Base-by-base conservation (phyloP, 2,888 invertebrate genomes). In the Nomada flava region DNA sequence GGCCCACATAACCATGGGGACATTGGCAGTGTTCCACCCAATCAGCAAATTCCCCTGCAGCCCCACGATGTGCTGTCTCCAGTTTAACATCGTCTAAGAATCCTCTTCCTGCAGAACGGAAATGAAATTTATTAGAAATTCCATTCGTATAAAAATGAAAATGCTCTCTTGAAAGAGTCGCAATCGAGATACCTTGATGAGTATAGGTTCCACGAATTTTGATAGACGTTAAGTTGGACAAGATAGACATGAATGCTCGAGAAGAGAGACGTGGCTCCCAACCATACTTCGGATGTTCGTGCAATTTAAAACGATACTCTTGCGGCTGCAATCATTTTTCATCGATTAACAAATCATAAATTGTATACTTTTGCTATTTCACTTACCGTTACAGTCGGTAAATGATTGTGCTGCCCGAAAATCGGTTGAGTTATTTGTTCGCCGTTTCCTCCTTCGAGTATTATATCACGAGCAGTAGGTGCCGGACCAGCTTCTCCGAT, bases 11-110 rank as follows among this genome's bases (percentile, higher is more conserved):
- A 0, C 96, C 95, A 57, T 94, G 95, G 0, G 98, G 98, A 91
- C 99, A 99, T 1, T 97, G 96, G 92, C 99, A 99, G 91, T 97
- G 97, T 93, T 99, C 99, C 36, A 99, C 97, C 99, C 99, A 99
- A 62, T 96, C 96, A 0, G 98, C 99, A 0, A 97, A 95, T 7
- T 95, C 95, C 0, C 97, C 96, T 47, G 97, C 97, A 0, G 97
- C 96, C 0, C 97, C 97, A 29, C 97, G 95, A 78, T 97, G 96
- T 0, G 99, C 99, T 0, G 98, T 97, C 90, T 98, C 97, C 75
- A 99, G 94, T 82, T 96, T 96, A 59, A 99, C 97, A 91, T 98
- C 97, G 92, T 98, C 98, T 86, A 99, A 94, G 91, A 97, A 98
- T 0, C 99, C 99, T 88, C 96, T 94, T 65, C 96, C 96, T 95